Evolutionary conservation across 2,888 invertebrate genomes (phyloP).

Genomic region (Ptilodon capucinus): DNA sequence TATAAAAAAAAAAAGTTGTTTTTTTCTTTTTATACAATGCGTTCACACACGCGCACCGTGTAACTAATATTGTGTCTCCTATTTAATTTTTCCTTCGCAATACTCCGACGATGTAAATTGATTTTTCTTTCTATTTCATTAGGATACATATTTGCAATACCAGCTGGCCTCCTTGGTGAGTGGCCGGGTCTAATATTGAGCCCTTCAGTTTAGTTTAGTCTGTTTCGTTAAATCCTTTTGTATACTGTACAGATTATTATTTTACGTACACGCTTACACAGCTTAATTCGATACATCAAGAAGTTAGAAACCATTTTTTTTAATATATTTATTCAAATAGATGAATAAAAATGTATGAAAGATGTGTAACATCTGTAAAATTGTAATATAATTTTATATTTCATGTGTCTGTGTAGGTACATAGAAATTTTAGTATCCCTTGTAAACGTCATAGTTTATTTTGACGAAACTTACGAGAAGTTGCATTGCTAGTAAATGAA

Average conservation of each 20-base stretch:
- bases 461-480: too few relatives aligned
- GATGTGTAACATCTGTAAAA: too few relatives aligned
- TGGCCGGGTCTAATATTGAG: slow-evolving; percentile 54
- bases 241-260: slow-evolving; percentile 37
- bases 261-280: slow-evolving; percentile 60
- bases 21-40: slow-evolving; percentile 21
- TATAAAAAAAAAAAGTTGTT: not conserved
- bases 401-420: too few relatives aligned
- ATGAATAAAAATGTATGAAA: not conserved
- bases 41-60: slow-evolving; percentile 38
- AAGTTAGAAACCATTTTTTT: slow-evolving; percentile 6
- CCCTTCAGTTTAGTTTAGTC: slow-evolving; percentile 54
- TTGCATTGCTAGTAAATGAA: too few relatives aligned
- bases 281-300: slow-evolving; percentile 55
- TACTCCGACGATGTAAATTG: slow-evolving; percentile 39
- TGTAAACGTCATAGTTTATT: too few relatives aligned
- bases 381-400: too few relatives aligned
- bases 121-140: slow-evolving; percentile 68
- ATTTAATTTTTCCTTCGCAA: slow-evolving; percentile 26
- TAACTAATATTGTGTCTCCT: slow-evolving; percentile 48
- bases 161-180: slow-evolving; percentile 81
- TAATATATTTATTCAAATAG: slow-evolving; percentile 10
- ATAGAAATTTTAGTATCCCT: too few relatives aligned
- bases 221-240: slow-evolving; percentile 33
- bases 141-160: slow-evolving; percentile 80